Evolutionary conservation across 2,113 vertebrate species (phyloP), one percentile per base, ranked within the genome.

Genomic region (Leptobrachium leishanense): DNA sequence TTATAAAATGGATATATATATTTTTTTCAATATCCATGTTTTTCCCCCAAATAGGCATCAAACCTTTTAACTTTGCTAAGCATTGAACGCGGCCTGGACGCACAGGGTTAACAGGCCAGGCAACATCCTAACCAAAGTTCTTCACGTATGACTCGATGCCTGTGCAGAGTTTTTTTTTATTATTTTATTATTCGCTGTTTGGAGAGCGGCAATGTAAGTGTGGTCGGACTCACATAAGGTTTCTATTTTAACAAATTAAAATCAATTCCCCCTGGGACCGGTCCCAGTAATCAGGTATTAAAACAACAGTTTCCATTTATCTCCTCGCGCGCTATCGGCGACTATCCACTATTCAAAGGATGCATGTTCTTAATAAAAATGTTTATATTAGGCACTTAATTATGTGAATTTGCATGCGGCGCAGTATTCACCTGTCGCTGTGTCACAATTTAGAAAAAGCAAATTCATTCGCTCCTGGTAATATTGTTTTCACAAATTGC

Each of bases 311-410:
- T 77, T 43, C 69, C 20, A 72, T 71, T 72, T 79, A 72, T 72
- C 43, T 72, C 75, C 68, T 65, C 43, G n/a, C 69, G 41, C 31
- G 13, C 68, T 43, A 72, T 50, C 43, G 59, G 2, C 59, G 69
- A 65, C 76, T 6, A 13, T 40, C 44, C 54, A 6, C 44, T n/a
- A 65, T 72, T 42, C 53, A 43, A 54, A 55, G 68, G 59, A 44
- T 66, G 43, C 59, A 79, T 79, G 76, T n/a, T 72, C 63, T 62
- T 68, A 71, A 79, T 79, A 79, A 79, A 78, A 64, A 72, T 71
- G 55, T 78, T 78, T 72, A 71, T 50, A 78, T 72, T 71, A 15
- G 57, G 44, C 68, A 50, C 39, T 65, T 79, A 79, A 79, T 78
- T 72, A 57, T 64, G 43, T 40, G 68, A 59, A 78, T 79, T 65